Evolutionary conservation across 2,888 invertebrate species (phyloP), one percentile per base, ranked within the genome.

Genomic region (Neoascia interrupta): DNA sequence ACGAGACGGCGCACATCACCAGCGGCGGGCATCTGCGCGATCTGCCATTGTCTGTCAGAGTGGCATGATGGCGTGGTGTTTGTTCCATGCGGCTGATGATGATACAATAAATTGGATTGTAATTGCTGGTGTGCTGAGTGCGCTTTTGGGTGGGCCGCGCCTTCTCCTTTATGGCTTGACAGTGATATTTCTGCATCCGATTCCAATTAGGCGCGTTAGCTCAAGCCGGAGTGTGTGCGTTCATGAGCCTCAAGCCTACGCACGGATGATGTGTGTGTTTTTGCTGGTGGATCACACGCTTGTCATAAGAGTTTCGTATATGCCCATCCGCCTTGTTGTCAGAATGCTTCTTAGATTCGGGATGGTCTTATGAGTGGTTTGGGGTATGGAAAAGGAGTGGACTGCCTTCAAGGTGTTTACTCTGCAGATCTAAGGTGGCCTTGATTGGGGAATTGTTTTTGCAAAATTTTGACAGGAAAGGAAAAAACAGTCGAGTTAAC

Each of bases 21-120:
- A 53, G 64, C 60, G 54, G 5, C 64, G 64, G 70, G 64, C 76
- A 70, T 41, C 53, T 66, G 19, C 26, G 26, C 51, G 54, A 63
- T 19, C 37, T 23, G 36, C 16, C 60, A 70, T 68, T 53, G 73
- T 43, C 54, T n/a, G n/a, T n/a, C n/a, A 56, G 39, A 26, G 45
- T 26, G 53, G 56, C 28, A 19, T 28, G 34, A 36, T 13, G 19
- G 11, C 37, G 6, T 5, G 13, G 19, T 16, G 15, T 45, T 18
- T 31, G 39, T 31, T 36, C 36, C 10, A 23, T 10, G 43, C 41
- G 53, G 6, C 36, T 28, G 69, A 37, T 66, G 79, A 79, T 79
- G 79, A 60, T 61, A 79, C 66, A 79, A 72, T 79, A 72, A 72
- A 79, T 79, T 73, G 79, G 79, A 72, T 37, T 47, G 72, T 79